phyloP scores from a whole-genome alignment of 2,113 vertebrate genomes.

The Seriola aureovittata region DNA sequence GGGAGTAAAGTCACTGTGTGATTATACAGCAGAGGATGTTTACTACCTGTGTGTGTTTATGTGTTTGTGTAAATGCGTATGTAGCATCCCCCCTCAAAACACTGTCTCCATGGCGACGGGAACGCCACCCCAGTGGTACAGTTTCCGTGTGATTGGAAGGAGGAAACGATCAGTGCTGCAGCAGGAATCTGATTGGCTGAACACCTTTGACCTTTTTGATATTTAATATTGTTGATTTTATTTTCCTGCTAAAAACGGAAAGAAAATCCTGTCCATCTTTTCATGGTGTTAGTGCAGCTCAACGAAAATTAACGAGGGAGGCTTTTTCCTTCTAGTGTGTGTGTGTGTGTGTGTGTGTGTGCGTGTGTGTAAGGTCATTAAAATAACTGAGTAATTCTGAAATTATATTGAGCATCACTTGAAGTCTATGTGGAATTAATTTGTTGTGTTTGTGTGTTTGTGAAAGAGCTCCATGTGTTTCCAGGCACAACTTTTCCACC shows the following conservation, averaged over 20 bases:
- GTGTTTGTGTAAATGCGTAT: slow-evolving; percentile 18
- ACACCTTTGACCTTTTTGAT: not conserved
- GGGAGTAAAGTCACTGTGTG: slow-evolving; percentile 46
- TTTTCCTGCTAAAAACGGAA: not conserved
- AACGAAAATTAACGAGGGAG: too few species aligned
- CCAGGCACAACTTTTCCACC: slow-evolving; percentile 42
- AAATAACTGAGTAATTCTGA: slow-evolving; percentile 48
- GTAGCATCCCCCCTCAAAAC: not conserved
- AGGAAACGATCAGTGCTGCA: not conserved
- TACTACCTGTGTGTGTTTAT: slow-evolving; percentile 41
- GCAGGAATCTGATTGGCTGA: not conserved
- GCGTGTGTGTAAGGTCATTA: slow-evolving; percentile 31
- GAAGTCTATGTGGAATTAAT: slow-evolving; percentile 59
- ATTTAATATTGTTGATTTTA: not conserved
- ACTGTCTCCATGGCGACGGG: not conserved
- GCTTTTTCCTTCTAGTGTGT: not conserved
- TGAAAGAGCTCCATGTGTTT: slow-evolving; percentile 52
- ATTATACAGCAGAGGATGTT: slow-evolving; percentile 63
- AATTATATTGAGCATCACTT: slow-evolving; percentile 53
- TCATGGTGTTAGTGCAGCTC: not conserved
- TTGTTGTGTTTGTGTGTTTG: slow-evolving; percentile 51
- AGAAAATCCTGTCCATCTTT: not conserved
- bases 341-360: slow-evolving; percentile 20
- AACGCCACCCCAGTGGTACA: not conserved
- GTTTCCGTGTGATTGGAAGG: not conserved